Base-by-base conservation (phyloP, 2,888 invertebrate species). In the Ryuthela nishihirai region DNA sequence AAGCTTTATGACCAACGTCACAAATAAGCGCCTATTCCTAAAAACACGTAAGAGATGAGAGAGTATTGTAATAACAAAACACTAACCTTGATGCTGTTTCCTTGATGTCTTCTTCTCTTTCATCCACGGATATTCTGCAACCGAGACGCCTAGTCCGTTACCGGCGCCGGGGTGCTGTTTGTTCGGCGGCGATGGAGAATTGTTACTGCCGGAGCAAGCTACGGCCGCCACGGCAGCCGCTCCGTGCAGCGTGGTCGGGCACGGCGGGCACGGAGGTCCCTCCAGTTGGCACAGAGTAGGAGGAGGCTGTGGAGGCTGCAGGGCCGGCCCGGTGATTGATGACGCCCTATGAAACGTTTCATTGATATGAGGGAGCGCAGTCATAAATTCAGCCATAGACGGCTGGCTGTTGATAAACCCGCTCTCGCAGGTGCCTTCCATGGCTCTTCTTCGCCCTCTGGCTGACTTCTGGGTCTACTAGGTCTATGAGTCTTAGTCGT, bases 31-130 rank as follows among this genome's bases (percentile, higher is more conserved):
- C n/a, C n/a, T n/a, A n/a, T n/a, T n/a, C n/a, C n/a, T n/a, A n/a
- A n/a, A n/a, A n/a, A n/a, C n/a, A n/a, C n/a, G n/a, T n/a, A n/a
- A n/a, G n/a, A n/a, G n/a, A n/a, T n/a, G n/a, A n/a, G n/a, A n/a
- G n/a, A n/a, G n/a, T n/a, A n/a, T n/a, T n/a, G n/a, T n/a, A n/a
- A n/a, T n/a, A n/a, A n/a, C 10, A 36, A 36, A 21, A 15, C 23
- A 39, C 56, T 49, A 43, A 62, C 92, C 91, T 87, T 91, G 91
- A 75, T 88, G 89, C 74, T 84, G 90, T 76, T 93, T 93, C 72
- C 92, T 81, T 12, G 90, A 87, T 2, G 90, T 90, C 79, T 94
- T 94, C 81, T 94, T 94, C 79, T 94, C 94, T 74, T 93, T 93
- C 93, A 94, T 94, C 94, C 94, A 94, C 10, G 93, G 90, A 74